Conservation (phyloP, 2,797 vertebrate species). For the Hydrolagus colliei region DNA sequence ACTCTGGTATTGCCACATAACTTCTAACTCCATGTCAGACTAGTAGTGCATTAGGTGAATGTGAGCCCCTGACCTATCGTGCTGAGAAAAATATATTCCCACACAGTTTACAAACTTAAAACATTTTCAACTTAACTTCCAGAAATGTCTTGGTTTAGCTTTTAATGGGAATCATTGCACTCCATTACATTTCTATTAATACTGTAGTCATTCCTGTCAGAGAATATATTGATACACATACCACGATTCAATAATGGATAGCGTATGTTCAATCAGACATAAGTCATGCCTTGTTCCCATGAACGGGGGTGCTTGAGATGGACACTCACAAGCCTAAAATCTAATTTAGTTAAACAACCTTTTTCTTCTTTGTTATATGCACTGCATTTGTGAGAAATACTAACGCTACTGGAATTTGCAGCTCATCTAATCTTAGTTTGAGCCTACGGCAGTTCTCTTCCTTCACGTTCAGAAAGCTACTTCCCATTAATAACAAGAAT, state of each 20-base stretch:
- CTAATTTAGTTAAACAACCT: neutral
- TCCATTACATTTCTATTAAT: constrained; percentile 10
- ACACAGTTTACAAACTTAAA: neutral
- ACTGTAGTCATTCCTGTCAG: neutral
- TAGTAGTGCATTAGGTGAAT: neutral
- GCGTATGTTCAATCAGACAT: neutral
- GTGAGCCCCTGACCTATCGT: neutral
- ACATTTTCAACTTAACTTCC: constrained; percentile 1
- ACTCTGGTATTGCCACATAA: too few species aligned
- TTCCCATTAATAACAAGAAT: too few species aligned
- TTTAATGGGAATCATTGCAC: neutral
- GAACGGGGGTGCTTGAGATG: neutral
- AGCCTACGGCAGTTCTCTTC: neutral
- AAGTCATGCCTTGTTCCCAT: neutral
- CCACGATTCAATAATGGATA: constrained; percentile 12
- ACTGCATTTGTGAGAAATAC: neutral
- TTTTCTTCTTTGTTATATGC: neutral
- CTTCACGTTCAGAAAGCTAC: neutral
- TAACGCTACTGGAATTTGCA: neutral
- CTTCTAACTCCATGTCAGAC: too few species aligned
- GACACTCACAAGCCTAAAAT: neutral
- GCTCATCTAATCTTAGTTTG: neutral
- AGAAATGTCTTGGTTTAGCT: constrained; percentile 16
- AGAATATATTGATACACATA: constrained; percentile 9
- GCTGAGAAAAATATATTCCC: neutral